Evolutionary conservation across 2,888 invertebrate species (phyloP), one percentile per base, ranked within the genome.

Genomic region (Pelosia muscerda): DNA sequence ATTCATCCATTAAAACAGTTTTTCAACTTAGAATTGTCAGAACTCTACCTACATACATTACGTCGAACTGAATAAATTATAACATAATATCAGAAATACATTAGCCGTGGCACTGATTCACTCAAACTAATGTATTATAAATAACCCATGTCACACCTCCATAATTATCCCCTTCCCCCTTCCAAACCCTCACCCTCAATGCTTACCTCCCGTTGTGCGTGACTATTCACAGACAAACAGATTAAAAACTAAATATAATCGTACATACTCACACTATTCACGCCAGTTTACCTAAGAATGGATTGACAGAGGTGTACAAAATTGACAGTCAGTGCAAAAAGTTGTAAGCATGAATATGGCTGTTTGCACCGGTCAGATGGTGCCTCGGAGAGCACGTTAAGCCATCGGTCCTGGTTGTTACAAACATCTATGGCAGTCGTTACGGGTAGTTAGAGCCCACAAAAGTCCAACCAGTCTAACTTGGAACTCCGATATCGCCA

Each of bases 41-140:
- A 25, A 61, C 25, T 61, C n/a, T 49, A 13, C 26, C n/a, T 1
- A n/a, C n/a, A 61, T 65, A 28, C 53, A 65, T 66, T 61, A 60
- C 57, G 67, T 58, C 19, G 53, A 58, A 55, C 11, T 60, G 22
- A 57, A 49, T 53, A 58, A 58, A 61, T 61, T 25, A 66, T 54
- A 22, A n/a, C 22, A n/a, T 53, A 62, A 53, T 53, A 65, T 25
- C 49, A 58, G 31, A 42, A 57, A 64, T 26, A 58, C 58, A 65
- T 65, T 65, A 59, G 42, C 57, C 22, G 10, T 65, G 49, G 42
- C 28, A 63, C 28, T 26, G 15, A 63, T 63, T 63, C 28, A 63
- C 53, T 54, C 63, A 42, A 54, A 31, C 63, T 59, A 58, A 65
- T 65, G 42, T 58, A 22, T 59, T 49, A 65, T 65, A 57, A 49